Base-by-base conservation (phyloP, 2,888 invertebrate genomes). In the Eilema caniola region DNA sequence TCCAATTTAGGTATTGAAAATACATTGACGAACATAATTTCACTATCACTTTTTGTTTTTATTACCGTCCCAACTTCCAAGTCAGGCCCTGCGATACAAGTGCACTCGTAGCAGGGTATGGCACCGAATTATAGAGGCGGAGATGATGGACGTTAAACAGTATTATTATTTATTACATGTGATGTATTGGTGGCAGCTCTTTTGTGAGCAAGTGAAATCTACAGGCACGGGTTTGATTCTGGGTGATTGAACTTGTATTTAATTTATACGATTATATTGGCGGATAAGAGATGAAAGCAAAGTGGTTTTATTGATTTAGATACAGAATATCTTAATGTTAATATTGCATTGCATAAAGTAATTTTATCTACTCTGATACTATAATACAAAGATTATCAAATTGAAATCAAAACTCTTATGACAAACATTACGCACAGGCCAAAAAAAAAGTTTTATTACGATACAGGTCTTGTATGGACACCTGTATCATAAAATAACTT, bases 81-180 rank as follows among this genome's bases (percentile, higher is more conserved):
- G 23, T 73, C 20, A 74, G 70, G 25, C 69, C 72, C 81, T 83
- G 83, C 3, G 12, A n/a, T 8, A 60, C 73, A 71, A 75, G 70
- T 79, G 80, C 75, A 77, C 74, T 77, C 70, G 69, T 56, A 69
- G 41, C 65, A 69, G 62, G 72, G 62, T 66, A 62, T 74, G 73
- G 67, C 62, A 63, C 69, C 69, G 64, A 82, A 80, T 80, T 82
- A 72, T n/a, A 33, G 73, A 59, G 71, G 66, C 66, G 60, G 37
- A 65, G 72, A 70, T 83, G 83, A 83, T 79, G 72, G 83, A 83
- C 78, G 78, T 75, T 74, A 80, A 80, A 80, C 76, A 83, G 74
- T 59, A 62, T 76, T 72, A 79, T 83, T 77, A 82, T 77, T 77
- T 83, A 81, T 81, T 75, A 81, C 67, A 62, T 71, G 57, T 65